Base-by-base conservation (phyloP, 2,113 vertebrate genomes). In the Campylorhamphus procurvoides region DNA sequence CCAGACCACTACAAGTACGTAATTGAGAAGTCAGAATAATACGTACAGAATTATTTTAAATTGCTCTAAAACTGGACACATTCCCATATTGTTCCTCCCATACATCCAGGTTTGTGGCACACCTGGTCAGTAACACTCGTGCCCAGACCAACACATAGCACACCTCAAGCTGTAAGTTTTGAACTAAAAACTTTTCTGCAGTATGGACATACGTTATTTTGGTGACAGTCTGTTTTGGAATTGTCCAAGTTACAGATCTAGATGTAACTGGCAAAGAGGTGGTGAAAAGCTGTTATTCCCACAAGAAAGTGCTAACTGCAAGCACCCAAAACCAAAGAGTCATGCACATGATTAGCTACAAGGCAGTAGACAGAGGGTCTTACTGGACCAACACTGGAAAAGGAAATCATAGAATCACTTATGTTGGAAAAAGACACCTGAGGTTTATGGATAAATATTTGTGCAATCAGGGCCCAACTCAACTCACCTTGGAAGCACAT, bases 61-160 rank as follows among this genome's bases (percentile, higher is more conserved):
- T 22, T 50, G 40, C 55, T 83, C 13, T 59, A 83, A 42, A 80
- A 24, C 12, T 29, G 13, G 22, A 77, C 59, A 63, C 12, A 27
- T 14, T 67, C 55, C 29, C 59, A 47, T 37, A 29, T 29, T 50
- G 33, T 18, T 83, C 15, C 50, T 80, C 14, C 18, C 35, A 14
- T 12, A 73, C 18, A 68, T 33, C 5, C 60, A 27, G 18, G 44
- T 1, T 74, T 49, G 52, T 18, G 68, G 40, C 14, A 71, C 24
- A 58, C 2, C 10, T 13, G 24, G 27, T 33, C 13, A 17, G 22
- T n/a, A 76, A 80, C 6, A 15, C 5, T 0, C 1, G 17, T 0
- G 0, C 22, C 17, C 60, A 80, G 14, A 58, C 23, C 42, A 69
- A 58, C 37, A 55, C 4, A 4, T 5, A 27, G 11, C 59, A 85